Evolutionary conservation across 35 echinoderm and acorn worm species (phyloP).

Genomic region (Amphiura filiformis): DNA sequence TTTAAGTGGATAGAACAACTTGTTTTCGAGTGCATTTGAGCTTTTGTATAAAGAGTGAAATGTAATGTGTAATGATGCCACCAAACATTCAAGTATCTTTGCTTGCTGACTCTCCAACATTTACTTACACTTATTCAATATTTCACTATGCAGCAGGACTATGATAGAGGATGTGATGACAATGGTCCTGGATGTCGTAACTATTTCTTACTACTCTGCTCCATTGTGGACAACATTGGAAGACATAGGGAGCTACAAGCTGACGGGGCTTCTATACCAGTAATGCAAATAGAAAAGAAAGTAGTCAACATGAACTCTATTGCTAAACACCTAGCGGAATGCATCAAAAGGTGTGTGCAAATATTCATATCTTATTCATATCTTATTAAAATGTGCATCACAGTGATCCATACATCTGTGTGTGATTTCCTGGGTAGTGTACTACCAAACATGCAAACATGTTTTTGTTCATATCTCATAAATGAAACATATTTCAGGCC

Average conservation of each 20-base stretch:
- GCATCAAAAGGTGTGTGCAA: conserved; percentile 44
- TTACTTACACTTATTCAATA: no score
- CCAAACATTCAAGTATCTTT: no score
- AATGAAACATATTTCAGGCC: no score
- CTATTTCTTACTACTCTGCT: conserved; percentile 73
- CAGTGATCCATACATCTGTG: not conserved
- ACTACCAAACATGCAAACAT: not conserved
- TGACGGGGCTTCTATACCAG: conserved; percentile 9
- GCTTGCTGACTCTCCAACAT: no score
- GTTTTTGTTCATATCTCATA: not conserved
- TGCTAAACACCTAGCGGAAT: conserved; percentile 51
- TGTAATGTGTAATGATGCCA: no score
- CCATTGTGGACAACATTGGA: conserved; percentile 60
- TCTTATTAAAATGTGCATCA: not conserved
- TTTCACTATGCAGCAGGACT: conserved; percentile 16
- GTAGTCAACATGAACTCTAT: conserved; percentile 57
- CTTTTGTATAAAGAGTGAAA: no score
- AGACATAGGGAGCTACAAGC: conserved; percentile 29
- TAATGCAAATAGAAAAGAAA: conserved; percentile 46
- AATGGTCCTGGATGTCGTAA: conserved; percentile 64
- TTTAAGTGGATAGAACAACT: no score
- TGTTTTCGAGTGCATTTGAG: no score
- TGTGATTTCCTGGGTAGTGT: not conserved
- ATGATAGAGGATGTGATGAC: conserved; percentile 44
- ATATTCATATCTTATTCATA: not conserved